These are phyloP conservation scores for Stomatorhinus ivindoensis DNA, from an alignment of 2,113 vertebrate genomes.

Conservation along the genomic window DNA sequence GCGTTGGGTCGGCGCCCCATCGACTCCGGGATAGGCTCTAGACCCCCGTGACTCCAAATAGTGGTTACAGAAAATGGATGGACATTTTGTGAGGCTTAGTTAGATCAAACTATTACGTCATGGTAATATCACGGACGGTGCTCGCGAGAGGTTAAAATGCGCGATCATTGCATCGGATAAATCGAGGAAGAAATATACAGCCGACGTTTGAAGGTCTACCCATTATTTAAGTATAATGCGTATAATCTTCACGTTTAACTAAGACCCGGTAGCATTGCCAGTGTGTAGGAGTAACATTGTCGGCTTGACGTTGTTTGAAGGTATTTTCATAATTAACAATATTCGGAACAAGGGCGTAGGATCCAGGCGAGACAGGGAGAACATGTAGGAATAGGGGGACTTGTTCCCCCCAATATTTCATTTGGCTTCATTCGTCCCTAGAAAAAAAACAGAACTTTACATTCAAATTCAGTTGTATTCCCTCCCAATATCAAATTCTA, in stretches of 20 bases:
- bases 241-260: background rate
- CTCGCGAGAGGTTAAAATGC: background rate
- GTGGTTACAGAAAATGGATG: background rate
- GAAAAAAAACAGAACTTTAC: background rate
- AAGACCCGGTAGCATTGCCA: background rate
- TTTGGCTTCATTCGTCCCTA: background rate
- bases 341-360: background rate
- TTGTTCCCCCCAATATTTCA: background rate
- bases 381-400: background rate
- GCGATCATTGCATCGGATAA: background rate
- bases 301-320: background rate
- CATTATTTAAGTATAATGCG: background rate
- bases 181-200: background rate
- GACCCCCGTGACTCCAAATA: background rate
- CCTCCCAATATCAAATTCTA: background rate
- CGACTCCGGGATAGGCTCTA: background rate
- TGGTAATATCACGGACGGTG: background rate
- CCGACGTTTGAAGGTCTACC: background rate
- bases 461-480: background rate
- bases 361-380: background rate
- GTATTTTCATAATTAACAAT: background rate
- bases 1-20: background rate
- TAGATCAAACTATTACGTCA: background rate
- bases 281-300: background rate
- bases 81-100: background rate